A percentile compares a stretch with the other conserved stretches of the same genome.
phyloP scores from a whole-genome alignment of 2,888 invertebrate species.

The Lasioglossum villosulum region DNA sequence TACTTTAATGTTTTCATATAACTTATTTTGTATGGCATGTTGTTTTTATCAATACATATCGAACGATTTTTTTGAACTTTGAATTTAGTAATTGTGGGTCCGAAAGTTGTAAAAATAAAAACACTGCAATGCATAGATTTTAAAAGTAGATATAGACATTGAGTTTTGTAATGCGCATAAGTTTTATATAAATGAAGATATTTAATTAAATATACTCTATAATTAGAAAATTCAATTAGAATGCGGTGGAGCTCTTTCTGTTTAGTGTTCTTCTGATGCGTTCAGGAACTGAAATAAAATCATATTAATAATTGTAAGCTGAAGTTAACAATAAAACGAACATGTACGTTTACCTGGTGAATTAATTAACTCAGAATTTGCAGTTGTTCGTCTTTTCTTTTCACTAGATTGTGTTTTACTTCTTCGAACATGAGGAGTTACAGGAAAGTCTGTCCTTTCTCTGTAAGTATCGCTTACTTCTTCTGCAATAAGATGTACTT shows the following conservation, averaged over 20 bases:
- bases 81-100: not conserved
- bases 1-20: too few relatives aligned
- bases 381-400: constrained; percentile 15
- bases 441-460: constrained; percentile 57
- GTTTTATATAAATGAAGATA: not conserved
- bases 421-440: constrained; percentile 63
- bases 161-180: not conserved
- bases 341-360: constrained; percentile 58
- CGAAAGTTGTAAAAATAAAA: not conserved
- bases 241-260: not conserved
- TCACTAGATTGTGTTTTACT: constrained; percentile 28
- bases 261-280: constrained; percentile 51
- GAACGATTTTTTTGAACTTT: too few relatives aligned
- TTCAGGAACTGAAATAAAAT: constrained; percentile 55
- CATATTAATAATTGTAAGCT: not conserved
- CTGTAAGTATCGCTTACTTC: constrained; percentile 46
- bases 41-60: too few relatives aligned
- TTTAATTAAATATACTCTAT: not conserved
- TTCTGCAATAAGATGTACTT: constrained; percentile 46
- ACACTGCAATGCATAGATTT: not conserved
- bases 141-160: not conserved
- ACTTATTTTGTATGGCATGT: too few relatives aligned
- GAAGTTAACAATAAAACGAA: not conserved
- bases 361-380: constrained; percentile 54
- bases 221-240: not conserved